A percentile compares a stretch with the other conserved stretches of the same genome.
Evolutionary conservation across 2,113 vertebrate genomes (phyloP).

Genomic region (Seriola rivoliana): DNA sequence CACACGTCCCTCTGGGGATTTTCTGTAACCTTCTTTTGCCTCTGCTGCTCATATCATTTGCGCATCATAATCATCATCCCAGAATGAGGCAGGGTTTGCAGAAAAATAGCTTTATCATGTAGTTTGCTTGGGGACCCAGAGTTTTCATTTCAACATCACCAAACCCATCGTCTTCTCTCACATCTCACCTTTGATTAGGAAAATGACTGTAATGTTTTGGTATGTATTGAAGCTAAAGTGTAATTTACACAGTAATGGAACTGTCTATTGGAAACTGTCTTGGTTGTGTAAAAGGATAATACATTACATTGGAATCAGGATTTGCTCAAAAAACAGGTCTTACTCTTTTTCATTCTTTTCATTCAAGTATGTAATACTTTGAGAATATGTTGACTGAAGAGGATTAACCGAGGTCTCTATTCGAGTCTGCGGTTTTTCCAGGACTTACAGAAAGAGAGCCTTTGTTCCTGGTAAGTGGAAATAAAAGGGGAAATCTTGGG

Average conservation of each 20-base stretch:
- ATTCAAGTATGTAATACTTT: constrained; percentile 18
- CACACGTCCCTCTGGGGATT: background rate
- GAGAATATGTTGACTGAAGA: constrained; percentile 25
- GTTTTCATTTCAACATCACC: background rate
- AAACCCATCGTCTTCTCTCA: constrained; percentile 17
- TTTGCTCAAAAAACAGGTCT: constrained; percentile 9
- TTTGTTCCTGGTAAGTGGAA: constrained; percentile 23
- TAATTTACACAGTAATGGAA: constrained; percentile 14
- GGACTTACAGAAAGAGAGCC: constrained; percentile 7
- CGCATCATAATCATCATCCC: background rate
- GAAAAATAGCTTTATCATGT: background rate
- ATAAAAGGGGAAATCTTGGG: constrained; percentile 9
- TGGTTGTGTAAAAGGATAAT: constrained; percentile 8
- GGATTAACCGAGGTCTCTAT: constrained; percentile 45
- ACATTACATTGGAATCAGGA: constrained; percentile 3
- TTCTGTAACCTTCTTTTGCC: background rate
- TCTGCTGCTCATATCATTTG: background rate
- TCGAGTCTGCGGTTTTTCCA: constrained; percentile 10
- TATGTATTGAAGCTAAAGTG: constrained; percentile 36
- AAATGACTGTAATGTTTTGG: constrained; percentile 22
- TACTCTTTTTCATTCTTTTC: constrained; percentile 16
- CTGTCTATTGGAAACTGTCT: constrained; percentile 9
- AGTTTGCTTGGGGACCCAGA: constrained; percentile 9
- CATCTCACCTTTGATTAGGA: background rate
- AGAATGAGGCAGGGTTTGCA: constrained; percentile 2